Evolutionary conservation across 2,888 invertebrate genomes (phyloP).

Genomic region (Oscheius sp.): DNA sequence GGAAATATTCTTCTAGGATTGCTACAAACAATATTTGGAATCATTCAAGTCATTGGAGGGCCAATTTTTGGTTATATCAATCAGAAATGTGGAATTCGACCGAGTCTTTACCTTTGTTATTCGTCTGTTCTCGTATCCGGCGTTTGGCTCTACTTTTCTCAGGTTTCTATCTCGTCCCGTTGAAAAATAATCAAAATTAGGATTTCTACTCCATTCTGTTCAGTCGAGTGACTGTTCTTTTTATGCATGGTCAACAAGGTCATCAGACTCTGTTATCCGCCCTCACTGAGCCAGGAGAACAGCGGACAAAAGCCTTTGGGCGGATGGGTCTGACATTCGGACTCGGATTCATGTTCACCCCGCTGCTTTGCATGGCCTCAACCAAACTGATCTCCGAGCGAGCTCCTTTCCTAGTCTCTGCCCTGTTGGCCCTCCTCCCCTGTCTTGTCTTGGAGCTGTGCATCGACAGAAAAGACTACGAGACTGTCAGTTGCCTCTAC

Average conservation of each 20-base stretch:
- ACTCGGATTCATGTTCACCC: conserved; percentile 53
- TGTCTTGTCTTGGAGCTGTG: conserved; percentile 47
- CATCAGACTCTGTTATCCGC: conserved; percentile 66
- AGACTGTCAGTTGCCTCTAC: conserved; percentile 24
- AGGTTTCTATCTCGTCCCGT: conserved; percentile 40
- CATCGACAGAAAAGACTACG: conserved; percentile 45
- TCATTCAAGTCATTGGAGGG: conserved; percentile 64
- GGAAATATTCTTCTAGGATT: conserved; percentile 42
- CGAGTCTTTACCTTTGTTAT: conserved; percentile 55
- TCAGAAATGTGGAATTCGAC: conserved; percentile 57
- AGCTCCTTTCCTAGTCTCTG: conserved; percentile 42
- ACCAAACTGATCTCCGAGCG: conserved; percentile 36
- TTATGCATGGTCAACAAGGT: conserved; percentile 68
- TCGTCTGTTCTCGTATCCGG: conserved; percentile 51
- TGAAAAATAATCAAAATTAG: conserved; percentile 41
- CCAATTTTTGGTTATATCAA: conserved; percentile 62
- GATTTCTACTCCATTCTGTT: conserved; percentile 52
- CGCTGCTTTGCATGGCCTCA: conserved; percentile 41
- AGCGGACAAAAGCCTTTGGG: conserved; percentile 65
- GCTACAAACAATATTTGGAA: conserved; percentile 62
- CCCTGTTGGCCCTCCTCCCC: conserved; percentile 45
- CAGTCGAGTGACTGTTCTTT: conserved; percentile 56
- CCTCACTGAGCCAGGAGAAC: conserved; percentile 61
- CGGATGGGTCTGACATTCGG: conserved; percentile 66
- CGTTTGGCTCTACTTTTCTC: conserved; percentile 47